A percentile compares a stretch with the other conserved stretches of the same genome.
These are phyloP conservation scores for Hestina assimilis DNA, from an alignment of 1,140 invertebrate genomes.

Conservation along the genomic window DNA sequence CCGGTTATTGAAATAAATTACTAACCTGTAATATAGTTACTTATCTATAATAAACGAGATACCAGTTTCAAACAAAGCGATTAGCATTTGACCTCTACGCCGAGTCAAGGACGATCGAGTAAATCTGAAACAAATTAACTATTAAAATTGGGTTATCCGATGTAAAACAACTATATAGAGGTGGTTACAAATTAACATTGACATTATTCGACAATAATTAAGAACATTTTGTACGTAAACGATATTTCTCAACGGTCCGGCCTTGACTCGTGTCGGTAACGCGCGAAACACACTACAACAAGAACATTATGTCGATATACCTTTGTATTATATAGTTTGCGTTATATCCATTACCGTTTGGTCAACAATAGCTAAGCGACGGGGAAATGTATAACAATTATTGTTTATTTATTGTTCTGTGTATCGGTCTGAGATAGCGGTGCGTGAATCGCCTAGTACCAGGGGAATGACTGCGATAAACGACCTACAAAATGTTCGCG, in stretches of 20 bases:
- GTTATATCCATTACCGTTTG: constrained; percentile 31
- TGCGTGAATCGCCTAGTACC: constrained; percentile 32
- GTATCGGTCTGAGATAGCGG: constrained; percentile 2
- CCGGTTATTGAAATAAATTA: neutral
- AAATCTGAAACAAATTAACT: neutral
- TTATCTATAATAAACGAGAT: neutral
- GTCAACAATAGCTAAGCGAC: constrained; percentile 19
- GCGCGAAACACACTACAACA: constrained; percentile 17
- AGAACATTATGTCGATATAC: neutral
- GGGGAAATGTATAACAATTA: constrained; percentile 23
- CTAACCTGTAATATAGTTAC: neutral
- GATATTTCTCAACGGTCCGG: constrained; percentile 50
- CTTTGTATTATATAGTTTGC: constrained; percentile 14
- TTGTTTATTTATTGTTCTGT: constrained; percentile 10
- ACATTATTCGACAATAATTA: constrained; percentile 55
- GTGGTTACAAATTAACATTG: constrained; percentile 39
- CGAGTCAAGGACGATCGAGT: neutral
- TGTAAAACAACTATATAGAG: neutral
- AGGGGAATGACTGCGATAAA: constrained; percentile 47
- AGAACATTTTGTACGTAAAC: constrained; percentile 50
- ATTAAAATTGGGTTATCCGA: neutral
- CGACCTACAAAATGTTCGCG: constrained; percentile 47
- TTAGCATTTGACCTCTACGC: neutral
- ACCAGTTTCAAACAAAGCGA: neutral
- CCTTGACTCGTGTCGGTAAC: constrained; percentile 45